phyloP scores from a whole-genome alignment of 2,797 vertebrate species.

The Thamnophis elegans region DNA sequence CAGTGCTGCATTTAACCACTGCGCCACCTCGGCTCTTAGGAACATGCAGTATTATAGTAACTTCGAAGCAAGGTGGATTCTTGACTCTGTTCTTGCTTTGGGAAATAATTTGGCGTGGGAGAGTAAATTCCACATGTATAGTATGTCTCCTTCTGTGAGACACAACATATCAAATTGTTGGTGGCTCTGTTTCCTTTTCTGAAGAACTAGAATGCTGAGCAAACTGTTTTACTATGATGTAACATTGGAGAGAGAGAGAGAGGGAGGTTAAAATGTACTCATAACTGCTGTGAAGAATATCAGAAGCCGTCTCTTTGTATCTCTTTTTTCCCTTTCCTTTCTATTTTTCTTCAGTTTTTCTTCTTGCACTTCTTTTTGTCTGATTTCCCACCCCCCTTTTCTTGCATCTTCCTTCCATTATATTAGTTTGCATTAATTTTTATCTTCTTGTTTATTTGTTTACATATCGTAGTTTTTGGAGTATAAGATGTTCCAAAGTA shows the following conservation, averaged over 20 bases:
- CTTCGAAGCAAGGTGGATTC: slow-evolving; percentile 10
- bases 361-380: background rate
- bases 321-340: background rate
- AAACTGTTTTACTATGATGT: background rate
- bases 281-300: background rate
- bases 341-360: background rate
- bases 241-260: background rate
- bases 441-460: background rate
- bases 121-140: background rate
- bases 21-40: too few species aligned
- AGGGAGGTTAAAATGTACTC: background rate
- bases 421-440: background rate
- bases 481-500: too few species aligned
- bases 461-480: too few species aligned
- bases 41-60: background rate
- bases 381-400: too few species aligned
- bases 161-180: background rate
- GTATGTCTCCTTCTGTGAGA: background rate
- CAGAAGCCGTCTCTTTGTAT: background rate
- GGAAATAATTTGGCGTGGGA: background rate
- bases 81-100: background rate
- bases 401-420: background rate
- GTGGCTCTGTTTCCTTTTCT: background rate
- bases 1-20: too few species aligned
- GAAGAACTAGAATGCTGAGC: background rate